phyloP scores from a whole-genome alignment of 2,113 vertebrate species.

The Pomatorhinus ruficollis region DNA sequence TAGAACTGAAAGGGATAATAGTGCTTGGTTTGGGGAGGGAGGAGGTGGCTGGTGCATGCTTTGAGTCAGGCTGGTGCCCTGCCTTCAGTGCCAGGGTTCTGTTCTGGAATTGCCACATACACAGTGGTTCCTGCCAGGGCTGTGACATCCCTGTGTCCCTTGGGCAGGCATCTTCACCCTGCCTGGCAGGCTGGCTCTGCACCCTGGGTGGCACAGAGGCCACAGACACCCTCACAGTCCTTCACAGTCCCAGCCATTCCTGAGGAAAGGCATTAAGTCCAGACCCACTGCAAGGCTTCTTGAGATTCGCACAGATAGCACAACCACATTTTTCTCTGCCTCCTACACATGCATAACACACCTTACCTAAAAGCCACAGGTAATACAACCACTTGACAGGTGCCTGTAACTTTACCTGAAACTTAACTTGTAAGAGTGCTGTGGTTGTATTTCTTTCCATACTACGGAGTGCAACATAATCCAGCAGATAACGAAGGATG shows the following conservation, averaged over 20 bases:
- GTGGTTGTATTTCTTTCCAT: background rate
- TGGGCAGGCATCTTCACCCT: background rate
- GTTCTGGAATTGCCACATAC: fast-evolving
- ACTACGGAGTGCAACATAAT: background rate
- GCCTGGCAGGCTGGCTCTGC: background rate
- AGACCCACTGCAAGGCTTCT: background rate
- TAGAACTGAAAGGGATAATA: background rate
- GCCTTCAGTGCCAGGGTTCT: background rate
- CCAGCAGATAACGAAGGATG: background rate
- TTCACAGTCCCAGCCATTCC: fast-evolving
- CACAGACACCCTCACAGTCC: background rate
- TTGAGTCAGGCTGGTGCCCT: background rate
- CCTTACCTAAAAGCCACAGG: background rate
- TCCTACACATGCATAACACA: fast-evolving
- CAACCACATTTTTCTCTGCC: background rate
- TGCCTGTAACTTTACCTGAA: background rate
- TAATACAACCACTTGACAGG: background rate
- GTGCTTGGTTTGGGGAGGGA: background rate
- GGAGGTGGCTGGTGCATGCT: background rate
- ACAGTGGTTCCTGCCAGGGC: fast-evolving
- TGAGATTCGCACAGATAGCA: background rate
- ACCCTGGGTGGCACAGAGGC: background rate
- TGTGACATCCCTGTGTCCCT: background rate
- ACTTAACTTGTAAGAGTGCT: background rate
- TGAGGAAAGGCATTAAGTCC: background rate